Evolutionary conservation across 2,888 invertebrate genomes (phyloP), one percentile per base, ranked within the genome.

Genomic region (Mimumesa dahlbomi): DNA sequence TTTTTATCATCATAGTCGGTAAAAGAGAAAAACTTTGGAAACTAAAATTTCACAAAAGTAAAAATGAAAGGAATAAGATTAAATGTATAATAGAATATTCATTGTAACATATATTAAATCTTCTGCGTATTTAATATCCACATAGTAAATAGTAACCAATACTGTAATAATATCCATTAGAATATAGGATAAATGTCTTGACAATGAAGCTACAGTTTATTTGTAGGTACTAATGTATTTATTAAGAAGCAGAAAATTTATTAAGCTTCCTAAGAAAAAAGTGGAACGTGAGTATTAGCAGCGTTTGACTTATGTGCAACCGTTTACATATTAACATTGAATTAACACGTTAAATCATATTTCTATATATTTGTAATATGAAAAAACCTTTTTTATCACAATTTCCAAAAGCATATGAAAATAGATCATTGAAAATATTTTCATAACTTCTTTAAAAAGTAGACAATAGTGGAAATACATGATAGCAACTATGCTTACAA

Each of bases 151-250:
- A n/a, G n/a, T n/a, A n/a, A n/a, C n/a, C n/a, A n/a, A n/a, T n/a
- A n/a, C n/a, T n/a, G n/a, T 29, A 4, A 34, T 34, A 34, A 2
- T 42, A 16, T 16, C 2, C 40, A 16, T 18, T 16, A 40, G 16
- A 43, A 56, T 13, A 52, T 3, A 34, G 31, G 42, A 31, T 42
- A 14, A 14, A 48, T 21, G 61, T 68, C 9, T 57, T 63, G 42
- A 53, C 16, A 48, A 42, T 63, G 42, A 25, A 79, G 61, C 49
- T 66, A 67, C 59, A 75, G 72, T 81, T 79, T 82, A 77, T 82
- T 84, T 84, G 46, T 85, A 85, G 85, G 84, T 84, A 52, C 69
- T 85, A 81, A 71, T 79, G 62, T 83, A 81, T 83, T 79, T 85
- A 79, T 73, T 84, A 83, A 83, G 77, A 73, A 75, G 80, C 72